A percentile compares a stretch with the other conserved stretches of the same genome.
Conservation (phyloP, 2,888 invertebrate genomes). For the Celastrina argiolus region DNA sequence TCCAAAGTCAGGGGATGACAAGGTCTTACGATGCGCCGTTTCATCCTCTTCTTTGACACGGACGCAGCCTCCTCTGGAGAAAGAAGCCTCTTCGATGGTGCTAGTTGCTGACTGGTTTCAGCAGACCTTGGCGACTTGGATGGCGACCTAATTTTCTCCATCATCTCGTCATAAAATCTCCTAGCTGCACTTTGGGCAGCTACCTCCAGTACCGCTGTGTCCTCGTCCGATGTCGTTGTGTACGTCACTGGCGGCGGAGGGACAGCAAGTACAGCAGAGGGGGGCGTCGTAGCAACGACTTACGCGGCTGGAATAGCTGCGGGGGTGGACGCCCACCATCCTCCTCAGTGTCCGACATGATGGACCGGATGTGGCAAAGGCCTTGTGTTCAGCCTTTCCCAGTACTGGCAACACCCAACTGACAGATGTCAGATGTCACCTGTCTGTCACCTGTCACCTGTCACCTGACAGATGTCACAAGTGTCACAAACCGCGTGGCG, state of each 20-base stretch:
- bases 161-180: neutral
- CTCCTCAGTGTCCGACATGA: too few relatives aligned
- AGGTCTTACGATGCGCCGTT: neutral
- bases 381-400: too few relatives aligned
- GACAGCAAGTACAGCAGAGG: too few relatives aligned
- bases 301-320: too few relatives aligned
- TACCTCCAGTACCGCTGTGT: neutral
- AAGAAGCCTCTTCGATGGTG: neutral
- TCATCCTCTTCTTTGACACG: neutral
- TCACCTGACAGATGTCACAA: too few relatives aligned
- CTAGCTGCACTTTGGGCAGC: neutral
- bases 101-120: neutral
- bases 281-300: too few relatives aligned
- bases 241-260: neutral
- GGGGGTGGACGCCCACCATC: too few relatives aligned
- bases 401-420: too few relatives aligned
- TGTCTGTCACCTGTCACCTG: too few relatives aligned
- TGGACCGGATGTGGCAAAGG: too few relatives aligned
- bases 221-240: neutral
- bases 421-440: too few relatives aligned
- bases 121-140: fast-evolving
- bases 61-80: neutral
- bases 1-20: neutral
- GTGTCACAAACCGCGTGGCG: too few relatives aligned
- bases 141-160: neutral